These are phyloP conservation scores for Heliconius cydno DNA, from an alignment of 2,888 invertebrate species.

Conservation along the genomic window DNA sequence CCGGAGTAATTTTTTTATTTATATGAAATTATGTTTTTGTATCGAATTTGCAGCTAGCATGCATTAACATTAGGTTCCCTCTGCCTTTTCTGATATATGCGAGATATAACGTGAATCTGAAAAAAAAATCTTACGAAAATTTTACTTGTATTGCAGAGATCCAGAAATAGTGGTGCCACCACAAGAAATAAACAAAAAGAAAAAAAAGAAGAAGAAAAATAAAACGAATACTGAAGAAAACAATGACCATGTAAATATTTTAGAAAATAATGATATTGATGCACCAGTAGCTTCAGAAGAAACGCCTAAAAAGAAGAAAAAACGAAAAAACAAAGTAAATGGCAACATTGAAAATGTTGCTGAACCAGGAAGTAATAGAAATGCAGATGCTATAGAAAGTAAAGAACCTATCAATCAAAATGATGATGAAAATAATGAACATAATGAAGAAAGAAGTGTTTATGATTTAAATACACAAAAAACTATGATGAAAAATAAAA, in stretches of 20 bases:
- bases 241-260: constrained; percentile 35
- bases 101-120: no score
- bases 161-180: constrained; percentile 67
- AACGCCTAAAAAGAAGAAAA: constrained; percentile 47
- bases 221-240: constrained; percentile 65
- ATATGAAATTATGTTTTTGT: not conserved
- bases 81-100: no score
- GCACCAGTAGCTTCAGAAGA: constrained; percentile 45
- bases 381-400: not conserved
- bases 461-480: constrained; percentile 6
- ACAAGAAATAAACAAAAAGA: constrained; percentile 67
- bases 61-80: no score
- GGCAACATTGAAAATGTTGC: not conserved
- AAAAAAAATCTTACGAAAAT: not conserved
- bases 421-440: constrained; percentile 1
- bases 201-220: constrained; percentile 71
- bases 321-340: constrained; percentile 37
- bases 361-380: not conserved
- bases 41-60: no score
- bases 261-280: constrained; percentile 47
- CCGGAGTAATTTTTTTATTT: constrained; percentile 62
- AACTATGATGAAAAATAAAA: constrained; percentile 53
- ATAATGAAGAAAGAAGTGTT: not conserved
- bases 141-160: constrained; percentile 57
- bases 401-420: no score